Percentiles rank a stretch among this genome's conserved stretches.
Conservation (phyloP, 2,888 invertebrate genomes). For the Drosophila villosipedis region DNA sequence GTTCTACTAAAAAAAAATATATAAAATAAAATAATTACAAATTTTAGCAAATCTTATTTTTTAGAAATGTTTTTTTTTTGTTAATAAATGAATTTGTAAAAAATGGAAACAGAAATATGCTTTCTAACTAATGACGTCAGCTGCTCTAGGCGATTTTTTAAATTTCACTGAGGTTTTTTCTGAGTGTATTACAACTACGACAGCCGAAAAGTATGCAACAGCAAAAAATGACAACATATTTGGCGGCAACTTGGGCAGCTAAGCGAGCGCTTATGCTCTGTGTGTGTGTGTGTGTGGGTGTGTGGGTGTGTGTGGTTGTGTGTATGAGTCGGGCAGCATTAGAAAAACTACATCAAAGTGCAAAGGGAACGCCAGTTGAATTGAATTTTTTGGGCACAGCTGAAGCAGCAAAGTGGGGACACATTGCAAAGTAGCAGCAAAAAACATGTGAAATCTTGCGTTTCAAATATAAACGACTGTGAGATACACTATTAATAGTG, state of each 20-base stretch:
- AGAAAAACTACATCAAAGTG: conserved; percentile 60
- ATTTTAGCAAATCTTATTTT: background rate
- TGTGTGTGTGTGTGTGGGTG: background rate
- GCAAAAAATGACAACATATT: conserved; percentile 69
- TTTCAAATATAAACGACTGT: background rate
- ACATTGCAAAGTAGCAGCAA: conserved; percentile 25
- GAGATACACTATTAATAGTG: background rate
- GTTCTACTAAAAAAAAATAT: background rate
- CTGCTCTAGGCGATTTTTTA: background rate
- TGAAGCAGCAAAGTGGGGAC: conserved; percentile 63
- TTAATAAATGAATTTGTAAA: background rate
- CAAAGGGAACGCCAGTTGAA: conserved; percentile 67
- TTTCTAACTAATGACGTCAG: background rate
- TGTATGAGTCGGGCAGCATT: conserved; percentile 23
- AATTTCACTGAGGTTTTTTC: background rate
- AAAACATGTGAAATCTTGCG: background rate
- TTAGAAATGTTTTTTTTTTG: background rate
- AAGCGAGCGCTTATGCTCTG: conserved; percentile 11
- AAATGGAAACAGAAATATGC: background rate
- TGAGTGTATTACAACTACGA: conserved; percentile 1
- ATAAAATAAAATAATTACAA: background rate
- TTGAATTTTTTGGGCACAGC: conserved; percentile 73
- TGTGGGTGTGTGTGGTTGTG: conserved; percentile 2
- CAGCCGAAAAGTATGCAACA: conserved; percentile 71
- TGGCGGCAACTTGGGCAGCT: conserved; percentile 54